Evolutionary conservation across 2,888 invertebrate species (phyloP), one percentile per base, ranked within the genome.

Genomic region (Dioctria linearis): DNA sequence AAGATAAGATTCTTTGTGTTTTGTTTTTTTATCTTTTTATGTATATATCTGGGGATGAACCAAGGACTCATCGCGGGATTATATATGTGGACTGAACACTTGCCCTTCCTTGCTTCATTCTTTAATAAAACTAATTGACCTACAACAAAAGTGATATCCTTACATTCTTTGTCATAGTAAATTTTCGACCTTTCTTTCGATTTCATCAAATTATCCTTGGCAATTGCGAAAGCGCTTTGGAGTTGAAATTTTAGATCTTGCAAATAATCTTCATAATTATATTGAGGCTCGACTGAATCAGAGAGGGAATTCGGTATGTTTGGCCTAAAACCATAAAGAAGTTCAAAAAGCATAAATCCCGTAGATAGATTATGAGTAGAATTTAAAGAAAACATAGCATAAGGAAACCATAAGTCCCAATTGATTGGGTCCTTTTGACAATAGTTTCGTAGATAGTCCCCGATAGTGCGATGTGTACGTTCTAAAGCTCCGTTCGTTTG

Each of bases 401-500:
- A 8, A 11, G 11, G 54, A 54, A 54, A 4, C 6, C 54, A 65
- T 40, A 40, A 39, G 40, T 65, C 65, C 65, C 65, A 40, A 65
- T 65, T 40, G 9, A 3, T 39, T n/a, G 65, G 65, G 40, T 65
- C 65, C 9, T 13, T 4, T 40, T 65, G 65, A 9, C 13, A 40
- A 65, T 40, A 65, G 42, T 65, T 65, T 65, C 65, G 39, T 3
- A 65, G 40, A 40, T 65, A 65, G 9, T 65, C 40, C 11, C 39
- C 65, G 25, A 65, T 65, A 40, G 65, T 40, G n/a, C 65, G 39
- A 40, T 65, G 65, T 39, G 65, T 40, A 5, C 65, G 65, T 25
- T 65, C 65, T 4, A 65, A 25, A 3, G 65, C 65, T 5, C 65
- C 65, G 40, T 65, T 65, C 13, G 65, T 65, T 40, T 65, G 65